These are phyloP conservation scores for Steinernema khuongi DNA, from an alignment of 1,140 invertebrate species.

Conservation along the genomic window DNA sequence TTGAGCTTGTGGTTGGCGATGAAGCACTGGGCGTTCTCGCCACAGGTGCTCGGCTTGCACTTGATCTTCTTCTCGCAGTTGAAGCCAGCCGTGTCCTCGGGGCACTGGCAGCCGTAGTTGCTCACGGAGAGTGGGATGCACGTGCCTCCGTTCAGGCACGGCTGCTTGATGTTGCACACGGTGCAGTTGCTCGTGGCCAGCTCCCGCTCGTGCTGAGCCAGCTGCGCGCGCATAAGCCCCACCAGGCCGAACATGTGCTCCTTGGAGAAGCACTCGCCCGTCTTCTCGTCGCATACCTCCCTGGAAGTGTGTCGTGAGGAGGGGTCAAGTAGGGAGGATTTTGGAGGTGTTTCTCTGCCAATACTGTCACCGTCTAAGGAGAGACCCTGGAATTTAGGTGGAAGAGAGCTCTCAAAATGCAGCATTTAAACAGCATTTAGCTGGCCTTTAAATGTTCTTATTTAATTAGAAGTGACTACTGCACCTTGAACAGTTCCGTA, in stretches of 20 bases:
- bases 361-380: too few species aligned
- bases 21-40: conserved; percentile 35
- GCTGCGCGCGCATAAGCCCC: neutral
- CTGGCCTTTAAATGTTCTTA: too few species aligned
- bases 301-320: too few species aligned
- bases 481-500: too few species aligned
- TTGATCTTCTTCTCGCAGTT: conserved; percentile 27
- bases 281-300: neutral
- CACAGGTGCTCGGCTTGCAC: conserved; percentile 26
- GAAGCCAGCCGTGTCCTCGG: conserved; percentile 28
- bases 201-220: neutral
- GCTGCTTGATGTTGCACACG: conserved; percentile 27
- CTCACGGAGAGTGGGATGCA: conserved; percentile 11
- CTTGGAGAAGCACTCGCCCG: neutral
- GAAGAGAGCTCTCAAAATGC: too few species aligned
- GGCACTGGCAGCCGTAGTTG: conserved; percentile 34
- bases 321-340: too few species aligned
- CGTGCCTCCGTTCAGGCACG: conserved; percentile 24
- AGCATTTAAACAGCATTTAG: too few species aligned
- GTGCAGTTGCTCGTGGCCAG: neutral
- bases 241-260: neutral
- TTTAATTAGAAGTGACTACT: too few species aligned
- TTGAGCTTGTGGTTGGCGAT: conserved; percentile 35
- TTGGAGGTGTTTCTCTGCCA: too few species aligned
- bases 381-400: too few species aligned